A percentile compares a stretch with the other conserved stretches of the same genome.
Evolutionary conservation across 2,888 invertebrate genomes (phyloP).

Genomic region (Onthophagus sagittarius): DNA sequence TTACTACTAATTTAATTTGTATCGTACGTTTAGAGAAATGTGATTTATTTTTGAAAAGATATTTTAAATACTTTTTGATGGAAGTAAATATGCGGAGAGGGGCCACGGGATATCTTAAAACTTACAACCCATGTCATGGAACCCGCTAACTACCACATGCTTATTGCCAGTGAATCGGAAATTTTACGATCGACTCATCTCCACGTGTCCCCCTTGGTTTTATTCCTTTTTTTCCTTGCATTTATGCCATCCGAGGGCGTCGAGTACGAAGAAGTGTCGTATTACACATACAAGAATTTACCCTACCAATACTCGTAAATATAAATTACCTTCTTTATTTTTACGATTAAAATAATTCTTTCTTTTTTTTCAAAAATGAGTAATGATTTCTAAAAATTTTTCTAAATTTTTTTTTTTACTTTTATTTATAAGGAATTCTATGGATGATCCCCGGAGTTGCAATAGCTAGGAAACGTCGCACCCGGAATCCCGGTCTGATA

Average conservation of each 20-base stretch:
- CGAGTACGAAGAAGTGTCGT: not conserved
- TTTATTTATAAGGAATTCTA: too few species aligned
- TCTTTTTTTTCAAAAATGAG: too few species aligned
- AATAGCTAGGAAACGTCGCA: conserved; percentile 41
- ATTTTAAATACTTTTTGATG: not conserved
- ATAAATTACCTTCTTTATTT: not conserved
- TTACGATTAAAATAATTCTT: not conserved
- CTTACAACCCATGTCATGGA: not conserved
- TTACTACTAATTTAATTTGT: too few species aligned
- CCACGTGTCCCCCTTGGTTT: not conserved
- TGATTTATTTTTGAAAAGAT: too few species aligned
- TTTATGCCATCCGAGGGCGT: not conserved
- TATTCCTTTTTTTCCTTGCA: not conserved
- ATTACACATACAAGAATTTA: not conserved
- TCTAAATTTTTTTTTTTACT: too few species aligned
- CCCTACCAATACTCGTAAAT: not conserved
- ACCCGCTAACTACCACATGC: not conserved
- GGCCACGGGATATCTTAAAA: not conserved
- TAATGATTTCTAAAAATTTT: too few species aligned
- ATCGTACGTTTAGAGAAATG: too few species aligned
- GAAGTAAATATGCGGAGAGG: not conserved
- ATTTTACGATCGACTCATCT: not conserved
- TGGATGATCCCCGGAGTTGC: conserved; percentile 44
- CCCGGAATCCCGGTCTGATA: conserved; percentile 43
- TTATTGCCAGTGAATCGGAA: not conserved